Conservation (phyloP, 2,888 invertebrate species). For the Amblyjoppa proteus region DNA sequence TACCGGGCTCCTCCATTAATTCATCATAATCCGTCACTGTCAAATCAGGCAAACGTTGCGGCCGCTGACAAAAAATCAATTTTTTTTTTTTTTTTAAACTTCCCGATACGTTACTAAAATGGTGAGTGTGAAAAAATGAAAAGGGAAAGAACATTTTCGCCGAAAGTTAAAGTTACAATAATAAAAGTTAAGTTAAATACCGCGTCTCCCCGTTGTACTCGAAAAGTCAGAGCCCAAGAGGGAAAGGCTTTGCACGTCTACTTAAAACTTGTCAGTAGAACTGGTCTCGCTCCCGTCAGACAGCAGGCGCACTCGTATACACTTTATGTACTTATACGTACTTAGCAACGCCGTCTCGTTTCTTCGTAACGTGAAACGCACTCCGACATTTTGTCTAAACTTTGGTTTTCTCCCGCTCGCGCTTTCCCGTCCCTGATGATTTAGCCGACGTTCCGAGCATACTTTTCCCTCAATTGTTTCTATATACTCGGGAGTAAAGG, state of each 20-base stretch:
- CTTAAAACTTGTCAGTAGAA: slow-evolving; percentile 73
- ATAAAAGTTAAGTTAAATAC: slow-evolving; percentile 37
- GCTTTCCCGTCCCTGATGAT: slow-evolving; percentile 27
- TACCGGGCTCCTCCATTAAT: neutral
- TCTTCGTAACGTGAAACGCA: slow-evolving; percentile 21
- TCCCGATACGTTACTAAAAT: neutral
- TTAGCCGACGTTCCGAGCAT: slow-evolving; percentile 30
- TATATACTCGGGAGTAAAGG: neutral
- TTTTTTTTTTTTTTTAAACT: neutral
- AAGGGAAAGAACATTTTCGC: neutral
- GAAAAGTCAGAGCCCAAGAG: slow-evolving; percentile 1
- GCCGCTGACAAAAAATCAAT: neutral
- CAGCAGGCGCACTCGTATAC: slow-evolving; percentile 28
- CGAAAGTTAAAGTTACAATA: neutral
- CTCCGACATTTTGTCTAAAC: slow-evolving; percentile 42
- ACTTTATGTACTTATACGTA: slow-evolving; percentile 38
- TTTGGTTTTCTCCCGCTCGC: slow-evolving; percentile 28
- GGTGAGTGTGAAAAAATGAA: neutral
- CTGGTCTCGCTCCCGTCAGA: slow-evolving; percentile 67
- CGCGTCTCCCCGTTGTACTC: slow-evolving; percentile 28
- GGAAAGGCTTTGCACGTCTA: slow-evolving; percentile 62
- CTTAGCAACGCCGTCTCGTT: slow-evolving; percentile 38
- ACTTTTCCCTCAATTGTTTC: slow-evolving; percentile 44
- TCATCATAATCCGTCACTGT: slow-evolving; percentile 6
- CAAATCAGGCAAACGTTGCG: neutral